These are phyloP conservation scores for Bombycilla garrulus DNA, from an alignment of 2,113 vertebrate genomes.

Conservation along the genomic window DNA sequence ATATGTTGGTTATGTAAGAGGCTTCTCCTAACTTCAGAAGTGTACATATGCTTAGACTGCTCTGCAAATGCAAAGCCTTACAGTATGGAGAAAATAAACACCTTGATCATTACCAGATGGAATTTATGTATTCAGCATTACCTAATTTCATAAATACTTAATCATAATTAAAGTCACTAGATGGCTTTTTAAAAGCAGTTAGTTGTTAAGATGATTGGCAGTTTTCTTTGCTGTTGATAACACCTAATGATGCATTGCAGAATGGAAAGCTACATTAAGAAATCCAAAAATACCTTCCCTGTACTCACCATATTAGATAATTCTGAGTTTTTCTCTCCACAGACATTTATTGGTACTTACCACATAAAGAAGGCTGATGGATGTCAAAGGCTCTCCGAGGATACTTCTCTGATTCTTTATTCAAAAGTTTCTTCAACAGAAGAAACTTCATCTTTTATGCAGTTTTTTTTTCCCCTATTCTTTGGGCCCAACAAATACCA, in stretches of 20 bases:
- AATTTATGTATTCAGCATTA: conserved; percentile 57
- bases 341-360: conserved; percentile 2
- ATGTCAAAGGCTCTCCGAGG: conserved; percentile 28
- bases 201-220: conserved; percentile 72
- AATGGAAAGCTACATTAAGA: conserved; percentile 53
- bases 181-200: conserved; percentile 69
- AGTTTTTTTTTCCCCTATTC: too few relatives aligned
- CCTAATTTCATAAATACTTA: conserved; percentile 71
- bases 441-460: too few relatives aligned
- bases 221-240: conserved; percentile 70
- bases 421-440: background rate
- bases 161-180: conserved; percentile 72
- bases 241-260: conserved; percentile 67
- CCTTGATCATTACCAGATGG: conserved; percentile 53
- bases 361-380: conserved; percentile 31
- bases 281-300: conserved; percentile 62
- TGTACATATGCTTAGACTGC: background rate
- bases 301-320: conserved; percentile 20
- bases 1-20: background rate
- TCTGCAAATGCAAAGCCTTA: background rate
- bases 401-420: background rate
- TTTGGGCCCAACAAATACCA: background rate
- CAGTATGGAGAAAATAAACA: conserved; percentile 37
- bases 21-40: background rate
- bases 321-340: conserved; percentile 20